phyloP scores from a whole-genome alignment of 1,140 invertebrate genomes.

The Dreissena polymorpha region DNA sequence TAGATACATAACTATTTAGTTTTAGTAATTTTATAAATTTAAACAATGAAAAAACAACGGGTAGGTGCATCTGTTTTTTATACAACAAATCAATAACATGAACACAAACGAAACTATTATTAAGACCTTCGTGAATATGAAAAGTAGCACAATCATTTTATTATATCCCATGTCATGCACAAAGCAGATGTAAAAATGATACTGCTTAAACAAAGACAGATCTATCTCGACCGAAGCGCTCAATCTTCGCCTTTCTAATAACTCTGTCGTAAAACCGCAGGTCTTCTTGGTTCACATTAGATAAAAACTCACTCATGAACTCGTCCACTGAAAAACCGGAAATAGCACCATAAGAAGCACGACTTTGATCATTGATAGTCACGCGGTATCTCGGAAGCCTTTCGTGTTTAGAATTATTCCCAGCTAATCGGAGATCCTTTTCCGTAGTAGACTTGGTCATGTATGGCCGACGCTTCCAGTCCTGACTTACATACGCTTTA shows the following conservation, averaged over 20 bases:
- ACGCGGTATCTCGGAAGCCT: constrained; percentile 43
- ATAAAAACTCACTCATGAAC: constrained; percentile 48
- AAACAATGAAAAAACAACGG: too few relatives aligned
- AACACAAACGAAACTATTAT: too few relatives aligned
- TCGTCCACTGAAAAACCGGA: constrained; percentile 37
- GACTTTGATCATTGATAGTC: constrained; percentile 3
- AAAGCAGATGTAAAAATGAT: too few relatives aligned
- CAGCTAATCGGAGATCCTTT: constrained; percentile 4
- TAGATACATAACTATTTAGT: too few relatives aligned
- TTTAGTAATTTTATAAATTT: too few relatives aligned
- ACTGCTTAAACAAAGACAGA: too few relatives aligned
- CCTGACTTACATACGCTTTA: background rate
- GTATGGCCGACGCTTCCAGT: constrained; percentile 45
- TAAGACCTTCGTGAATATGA: too few relatives aligned
- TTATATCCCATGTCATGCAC: too few relatives aligned
- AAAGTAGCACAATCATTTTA: too few relatives aligned
- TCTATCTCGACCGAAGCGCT: too few relatives aligned
- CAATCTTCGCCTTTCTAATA: background rate
- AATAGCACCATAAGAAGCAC: constrained; percentile 19
- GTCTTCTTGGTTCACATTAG: constrained; percentile 44
- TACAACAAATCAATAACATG: too few relatives aligned
- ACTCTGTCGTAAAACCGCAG: constrained; percentile 46
- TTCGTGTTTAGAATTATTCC: background rate
- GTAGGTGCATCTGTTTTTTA: too few relatives aligned
- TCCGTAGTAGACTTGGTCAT: constrained; percentile 27